Evolutionary conservation across 1,140 invertebrate species (phyloP), one percentile per base, ranked within the genome.

Genomic region (Belonocnema kinseyi): DNA sequence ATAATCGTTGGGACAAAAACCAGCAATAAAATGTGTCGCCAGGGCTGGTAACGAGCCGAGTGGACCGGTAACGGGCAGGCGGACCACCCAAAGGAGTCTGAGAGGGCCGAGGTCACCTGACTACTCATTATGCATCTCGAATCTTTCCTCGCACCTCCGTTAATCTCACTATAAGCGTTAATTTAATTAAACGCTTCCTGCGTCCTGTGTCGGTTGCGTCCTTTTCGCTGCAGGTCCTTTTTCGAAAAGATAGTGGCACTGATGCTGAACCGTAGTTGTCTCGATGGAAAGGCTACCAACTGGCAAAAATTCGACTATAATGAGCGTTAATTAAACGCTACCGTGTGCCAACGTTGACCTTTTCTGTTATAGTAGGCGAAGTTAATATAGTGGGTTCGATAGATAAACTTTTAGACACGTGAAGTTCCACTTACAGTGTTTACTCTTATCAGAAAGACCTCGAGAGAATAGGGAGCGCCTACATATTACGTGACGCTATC

Each of bases 101-200:
- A 88, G 85, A 86, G 88, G 81, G 74, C 83, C 79, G 81, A 76
- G 82, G 79, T 86, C 83, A 85, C 77, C 79, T 72, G 72, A 82
- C 77, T 80, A 87, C 88, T 91, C 90, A 91, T 91, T 91, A 91
- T 91, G 91, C 90, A 91, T 92, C 89, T 91, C 84, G 83, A 85
- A 91, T 91, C 89, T 90, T 87, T 87, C 81, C 89, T 90, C 90
- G 86, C 91, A 89, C 90, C 90, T 91, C 85, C 87, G 90, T 91
- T 92, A 90, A 91, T 91, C 90, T 90, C 86, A 83, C 85, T 83
- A 86, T 90, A 89, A 90, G 89, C 89, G 90, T 92, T 91, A 89
- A 91, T 92, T 91, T 91, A 92, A 92, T 92, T 92, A 90, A 92
- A 91, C 83, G 85, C 88, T 85, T 88, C 86, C 79, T 84, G 82